A percentile compares a stretch with the other conserved stretches of the same genome.
Evolutionary conservation across 2,888 invertebrate species (phyloP).

Genomic region (Unio pictorum): DNA sequence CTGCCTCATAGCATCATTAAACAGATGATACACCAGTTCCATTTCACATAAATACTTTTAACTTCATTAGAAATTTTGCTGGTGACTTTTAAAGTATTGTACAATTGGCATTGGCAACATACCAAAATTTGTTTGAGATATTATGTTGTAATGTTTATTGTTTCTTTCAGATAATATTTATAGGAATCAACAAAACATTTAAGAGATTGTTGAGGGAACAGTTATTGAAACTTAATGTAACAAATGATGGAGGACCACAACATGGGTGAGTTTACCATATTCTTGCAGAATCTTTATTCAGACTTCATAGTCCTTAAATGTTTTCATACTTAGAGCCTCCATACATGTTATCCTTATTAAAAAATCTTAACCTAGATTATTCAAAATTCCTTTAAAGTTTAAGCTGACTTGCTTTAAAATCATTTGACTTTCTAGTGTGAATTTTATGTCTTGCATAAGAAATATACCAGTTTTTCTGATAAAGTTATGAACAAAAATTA

Average conservation of each 20-base stretch:
- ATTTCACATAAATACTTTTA: background rate
- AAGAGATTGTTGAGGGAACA: slow-evolving; percentile 89
- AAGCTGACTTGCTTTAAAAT: too few relatives aligned
- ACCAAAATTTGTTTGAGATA: background rate
- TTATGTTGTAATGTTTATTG: background rate
- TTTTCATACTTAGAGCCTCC: too few relatives aligned
- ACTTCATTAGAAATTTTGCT: background rate
- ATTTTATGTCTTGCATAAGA: too few relatives aligned
- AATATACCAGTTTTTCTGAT: background rate
- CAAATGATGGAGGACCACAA: slow-evolving; percentile 96
- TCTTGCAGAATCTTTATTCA: background rate
- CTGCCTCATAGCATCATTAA: too few relatives aligned
- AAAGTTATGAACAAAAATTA: too few relatives aligned
- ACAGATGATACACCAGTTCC: too few relatives aligned
- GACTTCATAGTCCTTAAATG: too few relatives aligned
- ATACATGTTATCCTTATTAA: too few relatives aligned
- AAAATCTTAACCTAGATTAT: too few relatives aligned
- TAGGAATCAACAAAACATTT: slow-evolving; percentile 74
- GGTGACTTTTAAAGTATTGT: background rate
- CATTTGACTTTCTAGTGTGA: too few relatives aligned
- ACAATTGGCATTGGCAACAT: background rate
- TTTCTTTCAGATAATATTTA: slow-evolving; percentile 78
- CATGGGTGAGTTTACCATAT: slow-evolving; percentile 79
- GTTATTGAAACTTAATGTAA: slow-evolving; percentile 87
- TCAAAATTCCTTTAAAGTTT: too few relatives aligned